Percentiles rank a stretch among this genome's conserved stretches.
Evolutionary conservation across 1,140 invertebrate genomes (phyloP).

Genomic region (Drosophila auraria): DNA sequence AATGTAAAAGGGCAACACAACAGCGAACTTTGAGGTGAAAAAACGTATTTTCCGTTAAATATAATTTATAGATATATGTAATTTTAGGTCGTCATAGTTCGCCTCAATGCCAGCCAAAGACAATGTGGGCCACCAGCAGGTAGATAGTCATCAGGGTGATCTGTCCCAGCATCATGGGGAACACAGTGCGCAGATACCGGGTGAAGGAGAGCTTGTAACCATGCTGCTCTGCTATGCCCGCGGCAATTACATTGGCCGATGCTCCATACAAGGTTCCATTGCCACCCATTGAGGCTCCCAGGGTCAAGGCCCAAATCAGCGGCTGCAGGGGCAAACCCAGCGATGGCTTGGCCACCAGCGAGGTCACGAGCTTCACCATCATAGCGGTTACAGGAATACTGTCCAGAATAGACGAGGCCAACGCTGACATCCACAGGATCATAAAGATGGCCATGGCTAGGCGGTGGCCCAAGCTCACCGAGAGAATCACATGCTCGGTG

Average conservation of each 20-base stretch:
- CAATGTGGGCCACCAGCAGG: slow-evolving; percentile 89
- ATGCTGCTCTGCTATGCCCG: slow-evolving; percentile 93
- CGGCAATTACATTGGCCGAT: slow-evolving; percentile 92
- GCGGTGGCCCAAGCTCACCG: slow-evolving; percentile 87
- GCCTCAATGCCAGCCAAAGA: slow-evolving; percentile 87
- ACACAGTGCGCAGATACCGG: slow-evolving; percentile 87
- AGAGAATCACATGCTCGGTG: slow-evolving; percentile 88
- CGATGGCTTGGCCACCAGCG: slow-evolving; percentile 87
- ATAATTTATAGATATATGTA: background rate
- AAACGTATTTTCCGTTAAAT: slow-evolving; percentile 9
- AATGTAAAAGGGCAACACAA: slow-evolving; percentile 29
- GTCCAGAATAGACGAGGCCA: slow-evolving; percentile 93
- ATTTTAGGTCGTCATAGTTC: background rate
- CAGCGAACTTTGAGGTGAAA: slow-evolving; percentile 11
- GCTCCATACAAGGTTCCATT: slow-evolving; percentile 94
- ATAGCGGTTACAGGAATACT: slow-evolving; percentile 93
- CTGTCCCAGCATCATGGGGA: slow-evolving; percentile 91
- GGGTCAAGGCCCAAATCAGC: slow-evolving; percentile 90
- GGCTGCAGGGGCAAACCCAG: slow-evolving; percentile 89
- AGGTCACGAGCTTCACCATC: slow-evolving; percentile 91
- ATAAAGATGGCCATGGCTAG: slow-evolving; percentile 90
- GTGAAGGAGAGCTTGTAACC: slow-evolving; percentile 91
- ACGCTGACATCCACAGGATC: slow-evolving; percentile 91
- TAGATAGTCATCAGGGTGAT: slow-evolving; percentile 88
- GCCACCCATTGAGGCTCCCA: slow-evolving; percentile 92